Conservation (phyloP, 2,888 invertebrate species). For the Halictus quadricinctus region DNA sequence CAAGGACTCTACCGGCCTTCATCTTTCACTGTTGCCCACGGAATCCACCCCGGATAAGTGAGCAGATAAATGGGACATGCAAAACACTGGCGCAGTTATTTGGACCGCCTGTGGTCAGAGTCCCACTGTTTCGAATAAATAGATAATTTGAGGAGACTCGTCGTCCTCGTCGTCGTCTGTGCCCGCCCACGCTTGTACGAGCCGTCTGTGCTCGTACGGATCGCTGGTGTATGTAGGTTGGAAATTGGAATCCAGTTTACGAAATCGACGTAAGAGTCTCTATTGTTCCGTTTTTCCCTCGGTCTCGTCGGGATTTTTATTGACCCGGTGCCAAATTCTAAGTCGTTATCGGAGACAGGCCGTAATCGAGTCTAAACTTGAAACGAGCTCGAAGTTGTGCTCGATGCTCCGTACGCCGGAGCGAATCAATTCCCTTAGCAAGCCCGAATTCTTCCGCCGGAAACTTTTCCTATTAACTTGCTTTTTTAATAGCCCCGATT, state of each 20-base stretch:
- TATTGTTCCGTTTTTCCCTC: constrained; percentile 30
- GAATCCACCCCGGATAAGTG: not conserved
- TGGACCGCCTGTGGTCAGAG: not conserved
- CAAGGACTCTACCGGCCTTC: constrained; percentile 44
- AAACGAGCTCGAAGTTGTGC: constrained; percentile 48
- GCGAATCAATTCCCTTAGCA: constrained; percentile 53
- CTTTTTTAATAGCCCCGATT: constrained; percentile 54
- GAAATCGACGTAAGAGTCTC: constrained; percentile 33
- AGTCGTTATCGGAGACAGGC: constrained; percentile 59
- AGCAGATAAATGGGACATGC: constrained; percentile 12
- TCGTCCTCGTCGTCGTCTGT: not conserved
- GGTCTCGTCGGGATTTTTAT: constrained; percentile 46
- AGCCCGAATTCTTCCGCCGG: constrained; percentile 41
- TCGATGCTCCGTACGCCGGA: constrained; percentile 42
- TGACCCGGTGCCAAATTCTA: constrained; percentile 58
- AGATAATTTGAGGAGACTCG: constrained; percentile 13
- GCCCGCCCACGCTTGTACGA: not conserved
- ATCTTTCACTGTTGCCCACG: constrained; percentile 22
- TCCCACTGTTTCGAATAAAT: constrained; percentile 1
- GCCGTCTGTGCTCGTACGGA: not conserved
- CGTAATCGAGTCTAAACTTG: constrained; percentile 59
- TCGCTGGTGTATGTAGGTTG: constrained; percentile 19
- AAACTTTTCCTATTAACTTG: constrained; percentile 61
- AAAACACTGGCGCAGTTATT: constrained; percentile 21
- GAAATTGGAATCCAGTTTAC: constrained; percentile 41